Evolutionary conservation across 1,140 invertebrate genomes (phyloP), one percentile per base, ranked within the genome.

Genomic region (Lepidotrigona ventralis): DNA sequence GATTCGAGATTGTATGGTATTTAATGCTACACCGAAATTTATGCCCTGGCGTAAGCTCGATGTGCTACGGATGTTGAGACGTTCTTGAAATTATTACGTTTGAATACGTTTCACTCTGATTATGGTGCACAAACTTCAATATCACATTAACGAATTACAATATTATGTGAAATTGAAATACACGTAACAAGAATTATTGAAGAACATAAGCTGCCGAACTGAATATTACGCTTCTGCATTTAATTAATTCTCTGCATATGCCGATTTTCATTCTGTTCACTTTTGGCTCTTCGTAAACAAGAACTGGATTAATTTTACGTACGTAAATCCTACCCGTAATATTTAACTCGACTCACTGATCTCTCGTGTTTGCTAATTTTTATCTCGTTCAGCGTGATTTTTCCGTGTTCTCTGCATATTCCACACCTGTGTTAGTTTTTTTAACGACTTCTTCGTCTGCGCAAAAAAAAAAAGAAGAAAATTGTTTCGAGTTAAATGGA

Each of bases 41-140:
- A 82, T 82, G 39, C 64, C 8, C 14, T 56, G 29, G 26, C 46
- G 11, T 26, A 64, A 81, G 71, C 71, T 19, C 51, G 9, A 26
- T 39, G 60, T 26, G 29, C 17, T n/a, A 33, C 15, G 64, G 39
- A 33, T 53, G 54, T 39, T 19, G 39, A 63, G 53, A 63, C 26
- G 26, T 60, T 66, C 56, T 76, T 23, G 23, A 77, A 76, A 76
- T 77, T 82, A 76, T 81, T 76, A n/a, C 15, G 53, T 66, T 33
- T 17, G 33, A 19, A 14, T 58, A 58, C 6, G 12, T 68, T 70
- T 26, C 9, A 21, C 6, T 3, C 4, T 21, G 2, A n/a, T n/a
- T 53, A 29, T 33, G 12, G 9, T 39, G 19, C 4, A 11, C 9
- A 39, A 33, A 21, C 1, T 14, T 39, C 39, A 68, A 14, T 33